Evolutionary conservation across 2,113 vertebrate species (phyloP), one percentile per base, ranked within the genome.

Genomic region (Erpornis zantholeuca): DNA sequence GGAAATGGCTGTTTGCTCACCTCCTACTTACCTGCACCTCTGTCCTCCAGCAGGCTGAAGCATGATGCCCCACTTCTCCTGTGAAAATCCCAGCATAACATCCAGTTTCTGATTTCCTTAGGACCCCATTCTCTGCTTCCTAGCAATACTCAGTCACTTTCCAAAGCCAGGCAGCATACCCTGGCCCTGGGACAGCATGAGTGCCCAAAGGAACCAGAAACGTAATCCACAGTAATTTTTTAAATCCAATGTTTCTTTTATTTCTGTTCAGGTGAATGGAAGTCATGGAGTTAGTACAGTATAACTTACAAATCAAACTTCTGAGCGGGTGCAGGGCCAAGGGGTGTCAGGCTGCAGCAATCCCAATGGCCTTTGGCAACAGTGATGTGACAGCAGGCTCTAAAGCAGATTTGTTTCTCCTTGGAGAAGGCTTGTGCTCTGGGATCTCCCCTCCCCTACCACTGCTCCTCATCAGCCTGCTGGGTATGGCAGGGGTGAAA

Each of bases 231-330:
- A 3, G 42, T 27, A 0, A 3, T 5, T 81, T 90, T 88, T 95
- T 60, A 75, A 86, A 89, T 82, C 84, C 88, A 65, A 79, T 44
- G 23, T 87, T 96, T 88, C 73, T 87, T 97, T 97, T 96, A 97
- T 97, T 97, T 95, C 50, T 89, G 60, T 83, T 88, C 70, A 90
- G 90, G 71, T 97, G 92, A 96, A 91, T 96, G 92, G 91, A 93
- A 96, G 86, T 89, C 88, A 86, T 0, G 2, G 91, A 73, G 88
- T 97, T 97, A 97, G 95, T 97, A 95, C 70, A 95, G 64, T 69
- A 23, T 88, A 49, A 66, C 71, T 94, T 87, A 90, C 91, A 94
- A 90, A 82, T 60, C 63, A 56, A 85, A 85, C 49, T 84, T 90
- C 81, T 68, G 81, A 69, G 53, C 0, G 0, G 82, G 82, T 23